Percentiles rank a stretch among this genome's conserved stretches.
These are phyloP conservation scores for Cristatella mucedo DNA, from an alignment of 2,888 invertebrate species.

Conservation along the genomic window DNA sequence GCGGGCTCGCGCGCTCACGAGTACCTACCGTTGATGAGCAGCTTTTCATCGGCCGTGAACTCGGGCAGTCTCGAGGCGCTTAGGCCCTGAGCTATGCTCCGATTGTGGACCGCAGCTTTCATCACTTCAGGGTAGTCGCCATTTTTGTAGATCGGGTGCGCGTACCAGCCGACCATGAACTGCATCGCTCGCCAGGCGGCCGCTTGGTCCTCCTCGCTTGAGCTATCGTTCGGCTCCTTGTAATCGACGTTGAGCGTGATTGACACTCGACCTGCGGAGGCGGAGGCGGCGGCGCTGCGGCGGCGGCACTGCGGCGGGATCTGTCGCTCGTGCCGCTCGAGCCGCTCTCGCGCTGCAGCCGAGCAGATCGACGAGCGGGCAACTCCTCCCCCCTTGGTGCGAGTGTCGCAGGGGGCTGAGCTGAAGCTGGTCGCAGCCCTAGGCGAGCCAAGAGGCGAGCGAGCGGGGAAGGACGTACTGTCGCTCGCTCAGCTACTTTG, in stretches of 20 bases:
- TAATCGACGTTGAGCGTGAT: conserved; percentile 15
- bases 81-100: conserved; percentile 19
- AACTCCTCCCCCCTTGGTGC: no score
- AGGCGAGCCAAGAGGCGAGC: no score
- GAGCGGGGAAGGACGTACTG: no score
- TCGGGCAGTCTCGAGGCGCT: conserved; percentile 22
- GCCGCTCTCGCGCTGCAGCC: no score
- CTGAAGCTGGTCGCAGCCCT: no score
- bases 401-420: no score
- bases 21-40: conserved; percentile 22
- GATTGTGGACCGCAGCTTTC: conserved; percentile 18
- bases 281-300: no score
- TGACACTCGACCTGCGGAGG: conserved; percentile 15
- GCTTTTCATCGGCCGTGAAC: conserved; percentile 27
- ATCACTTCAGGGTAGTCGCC: conserved; percentile 22
- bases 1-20: no score
- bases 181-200: conserved; percentile 18
- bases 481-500: no score
- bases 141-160: conserved; percentile 24
- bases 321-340: no score
- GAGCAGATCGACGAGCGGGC: no score
- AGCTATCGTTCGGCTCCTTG: conserved; percentile 14
- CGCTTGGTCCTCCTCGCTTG: conserved; percentile 12
- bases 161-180: conserved; percentile 25
- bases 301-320: no score